Conservation (phyloP, 2,888 invertebrate genomes). For the Zaprionus bogoriensis region DNA sequence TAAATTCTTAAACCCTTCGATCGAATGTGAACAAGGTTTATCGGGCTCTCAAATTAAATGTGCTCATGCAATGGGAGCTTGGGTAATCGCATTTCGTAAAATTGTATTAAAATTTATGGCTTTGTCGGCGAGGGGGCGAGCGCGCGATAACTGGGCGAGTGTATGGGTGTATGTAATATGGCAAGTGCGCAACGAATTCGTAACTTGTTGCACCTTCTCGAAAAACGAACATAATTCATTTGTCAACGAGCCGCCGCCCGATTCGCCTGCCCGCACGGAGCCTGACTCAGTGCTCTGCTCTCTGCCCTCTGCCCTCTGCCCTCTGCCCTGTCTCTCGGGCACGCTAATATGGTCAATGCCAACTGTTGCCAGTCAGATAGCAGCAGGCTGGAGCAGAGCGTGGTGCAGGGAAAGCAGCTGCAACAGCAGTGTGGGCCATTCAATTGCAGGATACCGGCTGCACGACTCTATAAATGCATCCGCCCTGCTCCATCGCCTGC, state of each 20-base stretch:
- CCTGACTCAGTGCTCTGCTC: background rate
- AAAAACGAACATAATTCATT: slow-evolving; percentile 64
- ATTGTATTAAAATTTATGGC: background rate
- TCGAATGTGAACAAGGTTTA: no score
- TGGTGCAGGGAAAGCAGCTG: background rate
- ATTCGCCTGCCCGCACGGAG: background rate
- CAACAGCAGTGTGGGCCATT: slow-evolving; percentile 31
- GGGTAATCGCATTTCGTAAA: background rate
- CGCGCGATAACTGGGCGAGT: no score
- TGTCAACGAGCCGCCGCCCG: slow-evolving; percentile 53
- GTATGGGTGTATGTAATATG: background rate
- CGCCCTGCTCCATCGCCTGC: slow-evolving; percentile 19
- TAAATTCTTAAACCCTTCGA: no score
- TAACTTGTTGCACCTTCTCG: slow-evolving; percentile 66
- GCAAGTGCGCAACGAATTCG: slow-evolving; percentile 19
- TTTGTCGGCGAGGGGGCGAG: background rate
- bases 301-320: background rate
- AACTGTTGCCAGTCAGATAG: slow-evolving; percentile 63
- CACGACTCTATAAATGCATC: slow-evolving; percentile 71
- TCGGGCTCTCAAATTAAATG: background rate
- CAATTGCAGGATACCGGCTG: slow-evolving; percentile 71
- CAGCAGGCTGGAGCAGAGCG: background rate
- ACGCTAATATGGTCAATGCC: slow-evolving; percentile 74
- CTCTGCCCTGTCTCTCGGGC: slow-evolving; percentile 21
- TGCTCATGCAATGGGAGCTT: background rate